phyloP scores from a whole-genome alignment of 2,888 invertebrate genomes.

The Calameuta pallipes region DNA sequence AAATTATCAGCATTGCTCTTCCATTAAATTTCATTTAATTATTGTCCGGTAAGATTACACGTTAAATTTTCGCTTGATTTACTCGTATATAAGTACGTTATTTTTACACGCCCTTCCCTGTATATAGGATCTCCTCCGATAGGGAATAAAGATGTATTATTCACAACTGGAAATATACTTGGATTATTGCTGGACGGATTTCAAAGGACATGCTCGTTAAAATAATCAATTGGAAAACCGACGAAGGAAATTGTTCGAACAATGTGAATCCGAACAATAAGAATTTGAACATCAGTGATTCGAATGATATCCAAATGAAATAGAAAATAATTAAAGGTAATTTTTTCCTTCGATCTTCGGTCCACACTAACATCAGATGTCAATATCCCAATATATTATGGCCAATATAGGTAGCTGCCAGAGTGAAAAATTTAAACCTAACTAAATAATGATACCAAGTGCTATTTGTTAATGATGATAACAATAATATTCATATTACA shows the following conservation, averaged over 20 bases:
- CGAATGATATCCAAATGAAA: not conserved
- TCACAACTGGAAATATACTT: not conserved
- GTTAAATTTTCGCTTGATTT: not conserved
- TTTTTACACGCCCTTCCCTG: not conserved
- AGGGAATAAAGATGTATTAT: not conserved
- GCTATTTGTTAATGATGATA: not conserved
- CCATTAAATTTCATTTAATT: not conserved
- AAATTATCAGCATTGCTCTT: conserved; percentile 19
- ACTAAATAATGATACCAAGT: not conserved
- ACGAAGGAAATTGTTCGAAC: not conserved
- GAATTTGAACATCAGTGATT: too few relatives aligned
- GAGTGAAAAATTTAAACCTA: not conserved
- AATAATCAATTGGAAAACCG: not conserved
- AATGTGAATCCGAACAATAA: not conserved
- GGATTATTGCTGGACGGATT: not conserved
- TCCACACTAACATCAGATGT: not conserved
- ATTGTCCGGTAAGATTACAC: not conserved
- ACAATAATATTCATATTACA: not conserved
- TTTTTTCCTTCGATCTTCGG: not conserved
- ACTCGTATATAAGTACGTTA: not conserved
- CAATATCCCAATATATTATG: not conserved
- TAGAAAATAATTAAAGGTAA: not conserved
- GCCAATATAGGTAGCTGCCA: not conserved
- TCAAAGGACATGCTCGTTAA: not conserved
- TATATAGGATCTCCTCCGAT: not conserved